phyloP scores from a whole-genome alignment of 2,888 invertebrate species.

The Tholera decimalis region DNA sequence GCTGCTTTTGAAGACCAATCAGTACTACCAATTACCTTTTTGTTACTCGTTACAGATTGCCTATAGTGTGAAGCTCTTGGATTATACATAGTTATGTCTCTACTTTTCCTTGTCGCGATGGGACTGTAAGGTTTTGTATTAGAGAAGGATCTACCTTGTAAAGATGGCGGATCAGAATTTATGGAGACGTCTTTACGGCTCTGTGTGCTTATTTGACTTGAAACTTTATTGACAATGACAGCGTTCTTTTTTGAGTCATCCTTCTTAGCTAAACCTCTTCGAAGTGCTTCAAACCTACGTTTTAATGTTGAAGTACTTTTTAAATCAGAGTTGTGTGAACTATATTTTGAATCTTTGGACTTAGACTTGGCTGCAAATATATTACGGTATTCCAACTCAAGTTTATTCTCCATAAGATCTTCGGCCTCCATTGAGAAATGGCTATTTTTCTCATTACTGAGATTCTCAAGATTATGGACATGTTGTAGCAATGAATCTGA shows the following conservation, averaged over 20 bases:
- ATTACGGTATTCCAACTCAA: slow-evolving; percentile 81
- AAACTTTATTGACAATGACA: slow-evolving; percentile 55
- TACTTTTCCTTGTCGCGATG: slow-evolving; percentile 33
- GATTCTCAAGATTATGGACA: slow-evolving; percentile 80
- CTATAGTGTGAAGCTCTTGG: slow-evolving; percentile 51
- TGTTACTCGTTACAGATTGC: slow-evolving; percentile 51
- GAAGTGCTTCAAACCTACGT: slow-evolving; percentile 80
- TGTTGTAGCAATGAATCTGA: slow-evolving; percentile 83
- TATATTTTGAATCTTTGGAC: slow-evolving; percentile 69
- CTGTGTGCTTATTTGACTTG: slow-evolving; percentile 64
- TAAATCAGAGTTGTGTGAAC: slow-evolving; percentile 63
- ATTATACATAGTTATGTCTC: slow-evolving; percentile 52
- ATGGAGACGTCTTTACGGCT: slow-evolving; percentile 81
- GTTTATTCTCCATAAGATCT: slow-evolving; percentile 81
- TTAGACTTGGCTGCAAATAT: slow-evolving; percentile 74
- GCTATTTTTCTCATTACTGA: slow-evolving; percentile 73
- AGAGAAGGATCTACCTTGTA: slow-evolving; percentile 78
- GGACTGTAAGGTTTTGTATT: slow-evolving; percentile 74
- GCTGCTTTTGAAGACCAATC: slow-evolving; percentile 62
- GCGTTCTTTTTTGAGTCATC: slow-evolving; percentile 72
- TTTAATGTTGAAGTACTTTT: slow-evolving; percentile 78
- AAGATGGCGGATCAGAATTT: slow-evolving; percentile 81
- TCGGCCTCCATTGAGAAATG: slow-evolving; percentile 57
- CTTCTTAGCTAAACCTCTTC: slow-evolving; percentile 75
- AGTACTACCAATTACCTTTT: slow-evolving; percentile 59